Evolutionary conservation across 2,113 vertebrate genomes (phyloP).

Genomic region (Corythornis madagascariensis): DNA sequence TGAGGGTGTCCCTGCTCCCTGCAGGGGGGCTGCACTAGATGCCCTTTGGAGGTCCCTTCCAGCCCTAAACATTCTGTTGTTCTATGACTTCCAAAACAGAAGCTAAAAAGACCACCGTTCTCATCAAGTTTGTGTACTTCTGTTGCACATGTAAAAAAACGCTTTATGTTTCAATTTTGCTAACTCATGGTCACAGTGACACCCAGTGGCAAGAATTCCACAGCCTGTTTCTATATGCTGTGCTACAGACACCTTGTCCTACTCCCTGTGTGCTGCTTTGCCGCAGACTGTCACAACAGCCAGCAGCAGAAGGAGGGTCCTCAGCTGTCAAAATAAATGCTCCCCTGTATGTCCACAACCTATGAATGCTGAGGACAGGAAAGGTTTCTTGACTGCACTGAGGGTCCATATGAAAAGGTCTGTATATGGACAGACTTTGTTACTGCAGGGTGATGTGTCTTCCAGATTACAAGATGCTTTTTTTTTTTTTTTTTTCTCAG

Average conservation of each 20-base stretch:
- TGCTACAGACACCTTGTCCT: neutral
- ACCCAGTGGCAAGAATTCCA: neutral
- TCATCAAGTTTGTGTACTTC: neutral
- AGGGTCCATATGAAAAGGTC: neutral
- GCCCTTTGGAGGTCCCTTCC: no score
- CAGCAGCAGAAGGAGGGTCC: neutral
- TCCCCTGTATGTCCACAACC: neutral
- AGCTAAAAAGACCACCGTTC: neutral
- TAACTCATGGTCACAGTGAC: neutral
- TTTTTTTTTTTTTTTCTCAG: neutral
- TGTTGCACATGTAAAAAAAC: neutral
- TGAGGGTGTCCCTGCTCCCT: no score
- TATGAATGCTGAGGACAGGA: neutral
- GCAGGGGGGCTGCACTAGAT: no score
- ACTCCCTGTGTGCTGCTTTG: neutral
- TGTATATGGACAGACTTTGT: neutral
- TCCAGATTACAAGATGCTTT: neutral
- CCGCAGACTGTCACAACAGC: neutral
- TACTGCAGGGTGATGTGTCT: neutral
- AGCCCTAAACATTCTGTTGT: no score
- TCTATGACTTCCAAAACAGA: neutral
- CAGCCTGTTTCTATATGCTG: rapidly evolving
- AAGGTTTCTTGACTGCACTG: neutral
- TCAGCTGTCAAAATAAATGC: neutral
- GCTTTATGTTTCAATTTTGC: neutral